Percentiles rank a stretch among this genome's conserved stretches.
Evolutionary conservation across 2,113 vertebrate species (phyloP).

Genomic region (Lepidothrix coronata): DNA sequence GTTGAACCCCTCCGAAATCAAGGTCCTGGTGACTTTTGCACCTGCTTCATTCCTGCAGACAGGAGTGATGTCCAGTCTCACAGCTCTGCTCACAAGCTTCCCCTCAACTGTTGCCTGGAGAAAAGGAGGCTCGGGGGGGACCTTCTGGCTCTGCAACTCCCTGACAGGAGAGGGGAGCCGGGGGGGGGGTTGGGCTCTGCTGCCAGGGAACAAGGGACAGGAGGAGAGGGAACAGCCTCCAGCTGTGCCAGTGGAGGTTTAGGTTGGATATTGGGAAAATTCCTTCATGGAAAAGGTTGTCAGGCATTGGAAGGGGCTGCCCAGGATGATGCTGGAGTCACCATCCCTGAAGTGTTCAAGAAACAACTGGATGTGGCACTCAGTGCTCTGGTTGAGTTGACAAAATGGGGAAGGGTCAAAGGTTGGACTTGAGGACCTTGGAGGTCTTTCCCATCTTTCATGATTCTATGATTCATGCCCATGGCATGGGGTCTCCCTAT

Average conservation of each 20-base stretch:
- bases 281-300: accelerated
- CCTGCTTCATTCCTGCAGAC: neutral
- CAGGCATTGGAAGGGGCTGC: accelerated
- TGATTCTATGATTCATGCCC: accelerated
- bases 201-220: neutral
- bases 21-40: neutral
- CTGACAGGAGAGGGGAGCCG: neutral
- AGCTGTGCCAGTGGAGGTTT: neutral
- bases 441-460: neutral
- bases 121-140: neutral
- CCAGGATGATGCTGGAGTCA: neutral
- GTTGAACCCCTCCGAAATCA: neutral
- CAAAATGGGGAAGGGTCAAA: neutral
- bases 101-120: neutral
- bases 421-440: neutral
- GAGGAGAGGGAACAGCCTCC: neutral
- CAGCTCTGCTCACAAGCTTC: neutral
- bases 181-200: neutral
- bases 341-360: neutral
- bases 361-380: neutral
- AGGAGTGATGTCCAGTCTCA: neutral
- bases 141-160: neutral
- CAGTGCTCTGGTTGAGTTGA: neutral
- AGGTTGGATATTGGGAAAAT: accelerated
- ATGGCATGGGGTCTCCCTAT: accelerated